These are phyloP conservation scores for Microtus ochrogaster DNA, from an alignment of 2,113 vertebrate genomes.

Conservation along the genomic window DNA sequence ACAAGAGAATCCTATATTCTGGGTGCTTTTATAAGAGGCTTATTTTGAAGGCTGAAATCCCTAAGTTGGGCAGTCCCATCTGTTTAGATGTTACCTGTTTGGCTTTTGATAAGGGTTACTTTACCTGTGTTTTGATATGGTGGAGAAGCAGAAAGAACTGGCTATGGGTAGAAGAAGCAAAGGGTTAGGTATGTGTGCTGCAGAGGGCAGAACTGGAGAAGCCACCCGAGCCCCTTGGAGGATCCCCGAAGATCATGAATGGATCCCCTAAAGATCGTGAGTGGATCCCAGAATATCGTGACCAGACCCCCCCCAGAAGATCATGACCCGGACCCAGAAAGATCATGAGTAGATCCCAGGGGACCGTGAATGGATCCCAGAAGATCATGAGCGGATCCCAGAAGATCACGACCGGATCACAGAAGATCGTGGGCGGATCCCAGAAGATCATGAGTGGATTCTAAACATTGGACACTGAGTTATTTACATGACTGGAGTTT, in stretches of 20 bases:
- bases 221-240: background rate
- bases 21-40: background rate
- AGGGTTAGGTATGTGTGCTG: background rate
- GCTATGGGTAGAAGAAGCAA: background rate
- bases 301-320: no score
- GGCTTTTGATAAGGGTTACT: background rate
- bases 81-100: background rate
- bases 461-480: background rate
- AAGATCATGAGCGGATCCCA: background rate
- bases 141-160: background rate
- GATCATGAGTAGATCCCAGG: background rate
- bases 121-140: background rate
- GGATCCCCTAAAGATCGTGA: background rate
- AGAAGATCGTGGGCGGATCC: no score
- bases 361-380: accelerated
- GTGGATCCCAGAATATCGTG: no score
- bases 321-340: background rate
- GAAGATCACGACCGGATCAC: background rate
- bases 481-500: background rate
- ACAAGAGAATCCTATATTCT: background rate
- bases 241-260: background rate
- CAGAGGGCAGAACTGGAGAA: background rate
- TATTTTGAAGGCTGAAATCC: background rate
- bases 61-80: background rate
- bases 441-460: background rate